Base-by-base conservation (phyloP, 2,797 vertebrate species). In the Spondyliosoma cantharus region DNA sequence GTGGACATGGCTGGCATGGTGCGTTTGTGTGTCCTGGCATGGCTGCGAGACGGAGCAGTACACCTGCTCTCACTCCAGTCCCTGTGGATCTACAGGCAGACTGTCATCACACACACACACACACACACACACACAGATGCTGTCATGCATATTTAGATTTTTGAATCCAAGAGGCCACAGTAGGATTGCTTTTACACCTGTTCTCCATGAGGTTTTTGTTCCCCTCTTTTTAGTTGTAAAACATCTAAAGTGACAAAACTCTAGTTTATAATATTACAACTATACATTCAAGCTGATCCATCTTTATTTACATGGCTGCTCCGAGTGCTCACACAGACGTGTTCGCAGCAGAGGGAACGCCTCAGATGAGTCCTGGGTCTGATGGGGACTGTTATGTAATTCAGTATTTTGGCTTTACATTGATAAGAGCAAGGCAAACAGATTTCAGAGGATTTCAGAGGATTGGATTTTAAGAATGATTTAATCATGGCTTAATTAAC, bases 1-100 rank as follows among this genome's bases (percentile, higher is more conserved):
- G 71, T 22, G 79, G 85, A 82, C 78, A 58, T 80, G 5, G 27
- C 80, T 91, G 87, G 83, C 87, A 81, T 71, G 14, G n/a, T 42
- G 77, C 22, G 37, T 71, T 53, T 70, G 25, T 65, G 70, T 80
- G 42, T 85, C 83, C 87, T 90, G 91, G 90, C 88, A 79, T 5
- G 63, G 73, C 81, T 66, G 50, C 29, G 20, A 74, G 69, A 87
- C 9, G 27, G 76, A 87, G 81, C 57, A 68, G 76, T 86, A 81
- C 90, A 93, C 89, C 91, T 93, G 91, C 86, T 92, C 76, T 78
- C 65, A 54, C 84, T 57, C 74, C 67, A 57, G 85, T 88, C 86
- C 90, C 87, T 76, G 81, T 71, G 73, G 87, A 81, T 86, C 77
- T 19, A 73, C 69, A 77, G 64, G 59, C 83, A 80, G 78, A 83